These are phyloP conservation scores for Nannoperca australis DNA, from an alignment of 2,797 vertebrate species.

Conservation along the genomic window DNA sequence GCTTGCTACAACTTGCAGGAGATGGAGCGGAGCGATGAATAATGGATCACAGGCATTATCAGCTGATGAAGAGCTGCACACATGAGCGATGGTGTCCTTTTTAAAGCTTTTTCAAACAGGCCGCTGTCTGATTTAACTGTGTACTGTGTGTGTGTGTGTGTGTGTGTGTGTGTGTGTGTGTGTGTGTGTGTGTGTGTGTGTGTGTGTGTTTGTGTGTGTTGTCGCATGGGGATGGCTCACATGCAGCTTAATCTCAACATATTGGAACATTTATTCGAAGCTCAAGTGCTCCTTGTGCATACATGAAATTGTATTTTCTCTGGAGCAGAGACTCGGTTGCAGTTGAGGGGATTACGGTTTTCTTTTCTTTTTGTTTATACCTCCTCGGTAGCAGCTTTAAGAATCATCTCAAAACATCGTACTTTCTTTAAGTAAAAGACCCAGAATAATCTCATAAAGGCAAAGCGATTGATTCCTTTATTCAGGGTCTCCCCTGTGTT, in stretches of 20 bases:
- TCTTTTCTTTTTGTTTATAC: conserved; percentile 16
- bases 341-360: conserved; percentile 30
- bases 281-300: conserved; percentile 10
- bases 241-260: conserved; percentile 43
- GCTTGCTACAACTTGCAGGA: conserved; percentile 35
- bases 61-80: conserved; percentile 58
- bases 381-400: neutral
- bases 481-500: conserved; percentile 23
- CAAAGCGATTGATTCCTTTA: conserved; percentile 19
- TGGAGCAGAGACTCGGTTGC: conserved; percentile 6
- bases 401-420: conserved; percentile 20
- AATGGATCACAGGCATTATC: conserved; percentile 70
- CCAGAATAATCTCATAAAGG: conserved; percentile 25
- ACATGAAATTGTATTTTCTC: conserved; percentile 33
- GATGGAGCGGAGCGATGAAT: conserved; percentile 51
- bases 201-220: conserved; percentile 7
- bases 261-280: conserved; percentile 56
- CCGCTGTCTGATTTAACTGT: conserved; percentile 20
- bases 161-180: conserved; percentile 13
- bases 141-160: conserved; percentile 2
- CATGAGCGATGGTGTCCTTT: conserved; percentile 52
- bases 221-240: conserved; percentile 12
- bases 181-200: conserved; percentile 3
- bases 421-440: conserved; percentile 28
- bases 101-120: conserved; percentile 40